Evolutionary conservation across 1,140 invertebrate genomes (phyloP).

Genomic region (Cherax quadricarinatus): DNA sequence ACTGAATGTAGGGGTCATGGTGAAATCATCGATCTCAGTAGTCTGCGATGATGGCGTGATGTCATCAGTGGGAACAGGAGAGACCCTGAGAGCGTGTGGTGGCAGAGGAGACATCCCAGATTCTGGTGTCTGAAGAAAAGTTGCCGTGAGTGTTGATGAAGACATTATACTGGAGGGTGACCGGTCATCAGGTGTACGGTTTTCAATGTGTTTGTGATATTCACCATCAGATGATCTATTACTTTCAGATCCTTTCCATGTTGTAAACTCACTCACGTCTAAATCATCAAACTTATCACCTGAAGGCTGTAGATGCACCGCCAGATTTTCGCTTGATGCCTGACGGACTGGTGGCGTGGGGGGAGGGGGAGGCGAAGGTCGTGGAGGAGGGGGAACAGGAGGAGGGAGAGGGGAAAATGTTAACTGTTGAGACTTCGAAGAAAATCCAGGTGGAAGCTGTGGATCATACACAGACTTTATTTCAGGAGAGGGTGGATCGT

Average conservation of each 20-base stretch:
- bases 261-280: neutral
- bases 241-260: neutral
- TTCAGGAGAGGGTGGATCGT: slow-evolving; percentile 71
- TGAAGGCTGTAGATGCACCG: neutral
- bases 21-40: slow-evolving; percentile 31
- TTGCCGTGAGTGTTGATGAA: slow-evolving; percentile 68
- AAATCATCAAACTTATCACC: neutral
- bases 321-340: slow-evolving; percentile 22
- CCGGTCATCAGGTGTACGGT: neutral
- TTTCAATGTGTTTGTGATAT: neutral
- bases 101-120: slow-evolving; percentile 64
- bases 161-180: slow-evolving; percentile 34
- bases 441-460: slow-evolving; percentile 52
- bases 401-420: slow-evolving; percentile 14
- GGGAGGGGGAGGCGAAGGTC: slow-evolving; percentile 54
- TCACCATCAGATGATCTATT: neutral
- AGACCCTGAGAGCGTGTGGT: slow-evolving; percentile 66
- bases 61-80: slow-evolving; percentile 62
- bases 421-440: neutral
- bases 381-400: slow-evolving; percentile 48
- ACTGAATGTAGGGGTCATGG: slow-evolving; percentile 29
- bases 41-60: slow-evolving; percentile 35
- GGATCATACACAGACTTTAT: slow-evolving; percentile 70
- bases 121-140: slow-evolving; percentile 62
- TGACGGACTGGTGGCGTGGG: slow-evolving; percentile 52